phyloP scores from a whole-genome alignment of 1,140 invertebrate species.

The Thaumetopoea pityocampa region DNA sequence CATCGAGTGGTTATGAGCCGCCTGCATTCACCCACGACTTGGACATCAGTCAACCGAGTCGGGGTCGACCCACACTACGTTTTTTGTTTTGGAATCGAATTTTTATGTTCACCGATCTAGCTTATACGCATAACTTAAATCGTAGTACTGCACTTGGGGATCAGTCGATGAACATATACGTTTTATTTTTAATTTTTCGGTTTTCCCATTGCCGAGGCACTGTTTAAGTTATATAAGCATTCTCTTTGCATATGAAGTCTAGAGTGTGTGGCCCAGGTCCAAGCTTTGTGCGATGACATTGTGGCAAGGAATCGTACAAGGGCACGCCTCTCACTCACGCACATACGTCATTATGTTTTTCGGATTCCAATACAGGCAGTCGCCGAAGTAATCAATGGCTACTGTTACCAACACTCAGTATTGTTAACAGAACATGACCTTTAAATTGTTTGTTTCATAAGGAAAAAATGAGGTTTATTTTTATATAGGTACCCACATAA shows the following conservation, averaged over 20 bases:
- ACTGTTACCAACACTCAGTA: too few relatives aligned
- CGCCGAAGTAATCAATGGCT: slow-evolving; percentile 49
- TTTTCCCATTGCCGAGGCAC: not conserved
- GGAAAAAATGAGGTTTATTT: slow-evolving; percentile 3
- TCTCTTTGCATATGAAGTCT: slow-evolving; percentile 34
- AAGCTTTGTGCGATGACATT: slow-evolving; percentile 52
- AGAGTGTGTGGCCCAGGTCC: slow-evolving; percentile 43
- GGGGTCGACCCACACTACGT: too few relatives aligned
- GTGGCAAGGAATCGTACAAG: slow-evolving; percentile 56
- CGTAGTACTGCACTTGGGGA: too few relatives aligned
- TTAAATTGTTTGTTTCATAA: slow-evolving; percentile 1
- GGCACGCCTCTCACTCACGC: slow-evolving; percentile 64
- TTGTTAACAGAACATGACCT: slow-evolving; percentile 15
- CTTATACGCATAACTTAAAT: too few relatives aligned
- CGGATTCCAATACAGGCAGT: slow-evolving; percentile 55
- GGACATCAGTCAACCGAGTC: too few relatives aligned
- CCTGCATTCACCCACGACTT: too few relatives aligned
- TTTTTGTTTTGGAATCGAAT: too few relatives aligned
- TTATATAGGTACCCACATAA: slow-evolving; percentile 3
- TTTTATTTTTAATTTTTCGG: not conserved
- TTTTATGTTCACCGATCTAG: too few relatives aligned
- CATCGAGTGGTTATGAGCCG: too few relatives aligned
- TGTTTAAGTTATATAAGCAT: slow-evolving; percentile 41
- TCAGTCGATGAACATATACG: too few relatives aligned
- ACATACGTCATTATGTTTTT: slow-evolving; percentile 46